Evolutionary conservation across 2,888 invertebrate genomes (phyloP), one percentile per base, ranked within the genome.

Genomic region (Dioctria rufipes): DNA sequence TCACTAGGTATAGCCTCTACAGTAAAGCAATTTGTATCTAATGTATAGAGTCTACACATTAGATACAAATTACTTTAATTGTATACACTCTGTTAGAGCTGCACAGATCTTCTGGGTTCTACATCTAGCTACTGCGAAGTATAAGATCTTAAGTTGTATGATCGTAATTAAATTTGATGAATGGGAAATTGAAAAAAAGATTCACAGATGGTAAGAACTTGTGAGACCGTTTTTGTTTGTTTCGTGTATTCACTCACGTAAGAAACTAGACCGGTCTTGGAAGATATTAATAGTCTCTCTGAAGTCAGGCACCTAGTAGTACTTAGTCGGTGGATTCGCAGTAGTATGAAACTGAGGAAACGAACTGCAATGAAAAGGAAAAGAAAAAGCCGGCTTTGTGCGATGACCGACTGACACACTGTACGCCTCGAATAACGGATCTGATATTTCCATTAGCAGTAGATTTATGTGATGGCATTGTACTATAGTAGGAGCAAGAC

Each of bases 331-430:
- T 43, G 61, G 63, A 40, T 63, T 6, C 25, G 61, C 5, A 60
- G n/a, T 25, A 25, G 49, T 11, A 11, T 13, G 25, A 2, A 6
- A n/a, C 9, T 37, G 77, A 49, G 49, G 77, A 63, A 63, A 42
- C 61, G 49, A 61, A 43, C 46, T 75, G 81, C 80, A 67, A 69
- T 77, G 77, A 80, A 81, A 80, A 81, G 80, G 80, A 81, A 80
- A 80, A 78, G 80, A 80, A 80, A 65, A 77, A 63, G 81, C 78
- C 71, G 78, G 39, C 71, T 69, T 77, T 46, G 46, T 37, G 77
- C 63, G 13, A 43, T 82, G 80, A 82, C 82, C 82, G 82, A 82
- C 82, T 82, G 82, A 82, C 82, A 82, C 73, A 82, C 80, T 82
- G 78, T 13, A 2, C 25, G 61, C 39, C 54, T 79, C 75, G 60